Conservation (phyloP, 2,113 vertebrate species). For the Empidonax alnorum region DNA sequence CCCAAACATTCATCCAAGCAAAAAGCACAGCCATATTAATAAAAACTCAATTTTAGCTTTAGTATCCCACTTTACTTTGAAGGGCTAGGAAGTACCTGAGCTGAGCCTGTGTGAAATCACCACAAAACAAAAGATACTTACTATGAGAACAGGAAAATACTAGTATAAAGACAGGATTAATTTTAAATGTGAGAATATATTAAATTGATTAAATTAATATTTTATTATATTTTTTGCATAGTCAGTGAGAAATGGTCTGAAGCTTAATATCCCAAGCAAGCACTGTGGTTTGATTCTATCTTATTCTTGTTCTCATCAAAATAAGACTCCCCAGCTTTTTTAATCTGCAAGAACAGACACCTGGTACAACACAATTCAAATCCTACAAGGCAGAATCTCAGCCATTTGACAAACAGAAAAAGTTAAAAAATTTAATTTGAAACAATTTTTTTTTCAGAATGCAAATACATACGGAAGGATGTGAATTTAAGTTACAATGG, state of each 20-base stretch:
- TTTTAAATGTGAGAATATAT: not conserved
- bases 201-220: not conserved
- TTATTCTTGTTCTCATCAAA: not conserved
- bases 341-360: not conserved
- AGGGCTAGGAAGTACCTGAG: not conserved
- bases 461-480: not conserved
- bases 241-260: not conserved
- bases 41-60: not conserved
- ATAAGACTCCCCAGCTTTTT: constrained; percentile 1
- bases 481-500: not conserved
- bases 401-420: not conserved
- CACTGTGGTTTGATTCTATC: not conserved
- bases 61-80: not conserved
- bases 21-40: not conserved
- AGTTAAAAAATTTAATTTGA: not conserved
- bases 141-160: not conserved
- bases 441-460: not conserved
- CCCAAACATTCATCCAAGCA: not conserved
- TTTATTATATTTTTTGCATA: not conserved
- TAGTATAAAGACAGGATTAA: not conserved
- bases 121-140: not conserved
- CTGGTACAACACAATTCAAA: not conserved
- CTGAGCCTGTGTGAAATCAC: not conserved
- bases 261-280: not conserved
- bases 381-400: not conserved